Base-by-base conservation (phyloP, 2,797 vertebrate species). In the Sandelia bainsii region DNA sequence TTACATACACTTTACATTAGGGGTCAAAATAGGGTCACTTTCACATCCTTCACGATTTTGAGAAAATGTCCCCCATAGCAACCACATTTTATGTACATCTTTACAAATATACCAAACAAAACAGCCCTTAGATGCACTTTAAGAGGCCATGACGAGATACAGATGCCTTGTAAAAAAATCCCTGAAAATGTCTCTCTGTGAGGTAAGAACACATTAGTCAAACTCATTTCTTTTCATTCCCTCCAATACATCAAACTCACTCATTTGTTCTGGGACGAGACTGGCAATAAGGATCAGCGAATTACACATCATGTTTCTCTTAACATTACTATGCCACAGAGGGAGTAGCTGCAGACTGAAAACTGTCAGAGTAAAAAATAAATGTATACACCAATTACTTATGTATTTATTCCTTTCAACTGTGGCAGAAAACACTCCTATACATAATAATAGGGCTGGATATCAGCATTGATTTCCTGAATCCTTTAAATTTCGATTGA, bases 131-230 rank as follows among this genome's bases (percentile, higher is more conserved):
- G 84, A 88, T 87, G 89, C 65, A 82, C 71, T 83, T 81, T 53
- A 76, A 88, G 88, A 90, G 85, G 85, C 91, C 78, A 81, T 76
- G 85, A 89, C 45, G 52, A 92, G 72, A 84, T 82, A 85, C 83
- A 90, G 79, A 81, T 77, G 74, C 60, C 74, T 88, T 75, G 82
- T 93, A 91, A 82, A 92, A 87, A 89, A 92, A 92, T 93, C 93
- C 93, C 92, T 93, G 92, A 94, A 92, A 88, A 79, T 72, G 84
- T 92, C 88, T 91, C 82, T 89, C 84, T 56, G 84, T 92, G 91
- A 93, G 92, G 92, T 94, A 93, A 92, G 80, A 92, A 90, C 78
- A 89, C 87, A 77, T 85, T 67, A 77, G 69, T 86, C 72, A 69
- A 68, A 83, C 53, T 81, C 13, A 50, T 81, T 91, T 91, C 70